Evolutionary conservation across 2,888 invertebrate genomes (phyloP).

Genomic region (Ophioninae sp.): DNA sequence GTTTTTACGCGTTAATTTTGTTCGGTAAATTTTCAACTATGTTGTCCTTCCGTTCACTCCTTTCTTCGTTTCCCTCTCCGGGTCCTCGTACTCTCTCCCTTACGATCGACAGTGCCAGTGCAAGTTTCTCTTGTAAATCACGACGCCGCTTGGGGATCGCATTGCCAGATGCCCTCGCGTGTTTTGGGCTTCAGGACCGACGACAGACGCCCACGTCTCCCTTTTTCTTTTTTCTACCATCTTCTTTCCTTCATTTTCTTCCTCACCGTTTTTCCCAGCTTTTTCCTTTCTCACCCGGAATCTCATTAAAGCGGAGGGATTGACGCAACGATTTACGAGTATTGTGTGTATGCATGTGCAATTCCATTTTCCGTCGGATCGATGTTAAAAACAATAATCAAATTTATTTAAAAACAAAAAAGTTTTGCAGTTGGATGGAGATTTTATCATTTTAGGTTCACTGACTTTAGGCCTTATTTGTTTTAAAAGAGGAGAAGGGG

Average conservation of each 20-base stretch:
- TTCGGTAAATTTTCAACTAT: too few species aligned
- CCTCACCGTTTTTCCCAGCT: slow-evolving; percentile 20
- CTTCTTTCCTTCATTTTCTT: slow-evolving; percentile 10
- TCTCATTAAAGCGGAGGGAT: slow-evolving; percentile 29
- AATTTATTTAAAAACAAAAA: too few species aligned
- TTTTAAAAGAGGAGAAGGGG: too few species aligned
- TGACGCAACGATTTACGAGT: background rate
- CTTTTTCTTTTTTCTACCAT: slow-evolving; percentile 21
- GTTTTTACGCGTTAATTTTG: too few species aligned
- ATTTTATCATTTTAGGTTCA: too few species aligned
- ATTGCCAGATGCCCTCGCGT: slow-evolving; percentile 45
- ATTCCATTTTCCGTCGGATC: background rate
- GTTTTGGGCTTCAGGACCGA: slow-evolving; percentile 26
- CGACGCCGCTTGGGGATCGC: slow-evolving; percentile 25
- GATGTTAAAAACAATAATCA: too few species aligned
- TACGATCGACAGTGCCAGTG: background rate
- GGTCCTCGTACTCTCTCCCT: too few species aligned
- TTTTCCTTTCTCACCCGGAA: slow-evolving; percentile 34
- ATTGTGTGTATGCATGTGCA: background rate
- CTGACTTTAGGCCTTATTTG: too few species aligned
- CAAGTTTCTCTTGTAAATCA: slow-evolving; percentile 47
- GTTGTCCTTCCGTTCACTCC: too few species aligned
- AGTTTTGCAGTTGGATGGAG: too few species aligned
- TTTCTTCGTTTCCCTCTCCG: too few species aligned
- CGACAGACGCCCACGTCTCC: slow-evolving; percentile 28